Percentiles rank a stretch among this genome's conserved stretches.
These are phyloP conservation scores for Chrysaora quinquecirrha DNA, from an alignment of 30 jellyfish, hydroid and myxozoan species.

Conservation along the genomic window DNA sequence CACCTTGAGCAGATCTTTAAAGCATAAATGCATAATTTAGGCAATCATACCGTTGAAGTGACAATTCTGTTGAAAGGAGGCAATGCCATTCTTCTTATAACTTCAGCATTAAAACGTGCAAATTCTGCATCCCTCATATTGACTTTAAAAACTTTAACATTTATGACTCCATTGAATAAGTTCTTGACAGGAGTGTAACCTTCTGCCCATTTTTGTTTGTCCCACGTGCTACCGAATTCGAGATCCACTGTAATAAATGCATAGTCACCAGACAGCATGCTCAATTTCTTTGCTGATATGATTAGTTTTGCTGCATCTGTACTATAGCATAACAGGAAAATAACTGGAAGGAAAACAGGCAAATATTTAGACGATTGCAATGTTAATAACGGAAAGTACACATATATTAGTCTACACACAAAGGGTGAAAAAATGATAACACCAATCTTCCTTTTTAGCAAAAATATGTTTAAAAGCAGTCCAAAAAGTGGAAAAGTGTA, in stretches of 20 bases:
- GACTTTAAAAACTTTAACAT: constrained; percentile 38
- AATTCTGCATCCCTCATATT: constrained; percentile 25
- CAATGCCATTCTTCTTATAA: constrained; percentile 67
- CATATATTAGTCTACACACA: too few species aligned
- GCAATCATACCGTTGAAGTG: constrained; percentile 28
- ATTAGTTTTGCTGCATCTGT: constrained; percentile 46
- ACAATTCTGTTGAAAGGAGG: constrained; percentile 65
- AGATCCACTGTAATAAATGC: constrained; percentile 81
- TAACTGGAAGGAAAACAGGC: constrained; percentile 63
- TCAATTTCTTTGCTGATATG: constrained; percentile 71
- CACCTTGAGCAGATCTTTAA: too few species aligned
- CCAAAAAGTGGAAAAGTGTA: too few species aligned
- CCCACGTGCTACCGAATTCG: constrained; percentile 51
- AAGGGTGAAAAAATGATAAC: too few species aligned
- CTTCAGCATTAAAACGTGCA: constrained; percentile 40
- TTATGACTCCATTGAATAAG: constrained; percentile 47
- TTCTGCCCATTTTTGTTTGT: constrained; percentile 15
- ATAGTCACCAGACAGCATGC: constrained; percentile 73
- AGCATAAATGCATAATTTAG: too few species aligned
- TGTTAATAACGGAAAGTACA: too few species aligned
- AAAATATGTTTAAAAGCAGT: too few species aligned
- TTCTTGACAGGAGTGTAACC: constrained; percentile 37
- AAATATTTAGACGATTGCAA: too few species aligned
- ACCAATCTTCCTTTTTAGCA: too few species aligned
- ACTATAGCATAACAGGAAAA: constrained; percentile 67